Percentiles rank a stretch among this genome's conserved stretches.
Conservation (phyloP, 2,797 vertebrate species). For the Trachurus trachurus region DNA sequence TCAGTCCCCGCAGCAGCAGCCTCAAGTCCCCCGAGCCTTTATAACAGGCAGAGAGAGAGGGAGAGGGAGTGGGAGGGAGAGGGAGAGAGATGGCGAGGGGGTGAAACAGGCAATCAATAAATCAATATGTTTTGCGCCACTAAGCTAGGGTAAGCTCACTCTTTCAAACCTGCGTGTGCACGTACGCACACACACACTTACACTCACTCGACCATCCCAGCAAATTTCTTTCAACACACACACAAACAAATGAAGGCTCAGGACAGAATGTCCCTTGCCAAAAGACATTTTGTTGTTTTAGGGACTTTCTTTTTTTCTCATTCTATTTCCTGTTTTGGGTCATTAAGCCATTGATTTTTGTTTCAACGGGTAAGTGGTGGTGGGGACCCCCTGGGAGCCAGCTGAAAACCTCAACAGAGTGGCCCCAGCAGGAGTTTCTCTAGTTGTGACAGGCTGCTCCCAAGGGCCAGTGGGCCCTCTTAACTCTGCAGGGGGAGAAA, state of each 20-base stretch:
- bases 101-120: conserved; percentile 87
- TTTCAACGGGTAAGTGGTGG: conserved; percentile 87
- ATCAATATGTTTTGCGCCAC: conserved; percentile 88
- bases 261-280: conserved; percentile 85
- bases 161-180: conserved; percentile 71
- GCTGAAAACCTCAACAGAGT: conserved; percentile 85
- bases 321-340: conserved; percentile 90
- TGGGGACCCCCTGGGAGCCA: conserved; percentile 78
- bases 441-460: conserved; percentile 82
- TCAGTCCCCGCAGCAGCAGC: conserved; percentile 74
- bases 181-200: conserved; percentile 38
- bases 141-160: conserved; percentile 84
- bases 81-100: conserved; percentile 73
- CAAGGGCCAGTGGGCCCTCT: conserved; percentile 75
- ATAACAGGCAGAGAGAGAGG: conserved; percentile 67
- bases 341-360: conserved; percentile 91
- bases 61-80: conserved; percentile 33
- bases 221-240: conserved; percentile 71
- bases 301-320: conserved; percentile 82
- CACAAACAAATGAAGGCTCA: conserved; percentile 78
- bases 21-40: conserved; percentile 72
- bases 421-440: conserved; percentile 85
- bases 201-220: conserved; percentile 68
- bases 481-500: conserved; percentile 74
- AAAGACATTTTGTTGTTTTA: conserved; percentile 89